Base-by-base conservation (phyloP, 1,140 invertebrate genomes). In the Mercenaria mercenaria region DNA sequence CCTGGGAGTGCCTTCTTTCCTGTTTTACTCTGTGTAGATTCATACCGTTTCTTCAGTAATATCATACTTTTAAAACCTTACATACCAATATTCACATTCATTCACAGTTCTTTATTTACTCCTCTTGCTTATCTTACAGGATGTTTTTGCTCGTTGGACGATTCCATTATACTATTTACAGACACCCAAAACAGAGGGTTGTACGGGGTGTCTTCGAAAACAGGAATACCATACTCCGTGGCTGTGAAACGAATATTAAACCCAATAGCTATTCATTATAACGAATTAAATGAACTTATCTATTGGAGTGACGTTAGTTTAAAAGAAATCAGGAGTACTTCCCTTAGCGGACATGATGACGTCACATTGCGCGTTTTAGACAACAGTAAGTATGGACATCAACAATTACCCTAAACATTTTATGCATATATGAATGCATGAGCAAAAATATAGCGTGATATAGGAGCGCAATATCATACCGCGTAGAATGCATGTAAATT, bases 231-330 rank as follows among this genome's bases (percentile, higher is more conserved):
- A 3, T 56, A 56, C 20, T 11, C 52, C 23, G 23, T 56, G 3
- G 52, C 15, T 23, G 52, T 56, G 11, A 56, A 56, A 20, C 6
- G 52, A 56, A n/a, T 56, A 11, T 56, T 56, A 15, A 93, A 92
- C 61, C 93, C 98, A 0, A 97, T 99, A 77, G 98, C 98, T 32
- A 97, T 99, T 8, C 98, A 99, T 94, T 99, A 98, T 96, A 98
- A 99, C 96, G 98, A 98, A 0, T 97, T 98, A 20, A 97, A 98
- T 43, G 97, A 97, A 86, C 97, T 97, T 88, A 97, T 99, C 47
- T 99, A 99, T 94, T 99, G 98, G 97, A 98, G 98, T 87, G 99
- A 99, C 96, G 98, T 99, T 18, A 97, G 97, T 0, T 97, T 97
- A 87, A 97, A 97, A 90, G 96, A 97, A 29, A 99, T 99, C 50